Evolutionary conservation across 1,140 invertebrate species (phyloP).

Genomic region (Globodera rostochiensis): DNA sequence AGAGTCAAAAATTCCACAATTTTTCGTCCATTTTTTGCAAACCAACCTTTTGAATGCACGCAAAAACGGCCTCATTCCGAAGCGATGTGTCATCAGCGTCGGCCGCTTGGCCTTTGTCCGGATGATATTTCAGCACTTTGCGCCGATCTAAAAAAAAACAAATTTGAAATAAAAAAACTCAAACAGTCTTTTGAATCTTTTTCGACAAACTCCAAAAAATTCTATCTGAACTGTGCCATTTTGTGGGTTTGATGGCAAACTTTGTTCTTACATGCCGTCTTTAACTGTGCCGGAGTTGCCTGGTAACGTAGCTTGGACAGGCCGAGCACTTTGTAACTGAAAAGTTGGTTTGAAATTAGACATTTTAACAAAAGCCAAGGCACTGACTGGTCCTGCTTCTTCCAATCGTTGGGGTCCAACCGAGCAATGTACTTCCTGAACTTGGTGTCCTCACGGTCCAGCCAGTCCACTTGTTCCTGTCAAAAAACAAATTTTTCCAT

Average conservation of each 20-base stretch:
- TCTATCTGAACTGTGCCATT: background rate
- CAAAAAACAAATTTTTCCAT: no score
- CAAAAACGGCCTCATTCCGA: conserved; percentile 84
- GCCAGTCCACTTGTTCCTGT: conserved; percentile 36
- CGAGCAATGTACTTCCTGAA: conserved; percentile 45
- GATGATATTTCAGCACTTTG: conserved; percentile 93
- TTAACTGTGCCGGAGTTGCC: conserved; percentile 49
- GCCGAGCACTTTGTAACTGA: conserved; percentile 47
- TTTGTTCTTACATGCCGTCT: conserved; percentile 47
- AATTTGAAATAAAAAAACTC: background rate
- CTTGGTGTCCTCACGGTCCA: conserved; percentile 46
- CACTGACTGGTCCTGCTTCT: conserved; percentile 54
- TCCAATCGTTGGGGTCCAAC: conserved; percentile 52
- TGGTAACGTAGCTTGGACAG: conserved; percentile 51
- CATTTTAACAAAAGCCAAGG: background rate
- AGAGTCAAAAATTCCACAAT: background rate
- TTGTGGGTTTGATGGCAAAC: background rate
- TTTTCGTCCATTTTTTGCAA: background rate
- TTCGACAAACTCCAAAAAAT: no score
- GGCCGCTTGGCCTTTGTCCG: conserved; percentile 79
- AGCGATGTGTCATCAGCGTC: conserved; percentile 70
- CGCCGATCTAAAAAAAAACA: conserved; percentile 71
- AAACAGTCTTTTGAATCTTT: background rate
- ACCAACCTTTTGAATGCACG: conserved; percentile 85
- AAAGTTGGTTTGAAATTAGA: background rate